phyloP scores from a whole-genome alignment of 2,113 vertebrate genomes.

The Oreochromis aureus region DNA sequence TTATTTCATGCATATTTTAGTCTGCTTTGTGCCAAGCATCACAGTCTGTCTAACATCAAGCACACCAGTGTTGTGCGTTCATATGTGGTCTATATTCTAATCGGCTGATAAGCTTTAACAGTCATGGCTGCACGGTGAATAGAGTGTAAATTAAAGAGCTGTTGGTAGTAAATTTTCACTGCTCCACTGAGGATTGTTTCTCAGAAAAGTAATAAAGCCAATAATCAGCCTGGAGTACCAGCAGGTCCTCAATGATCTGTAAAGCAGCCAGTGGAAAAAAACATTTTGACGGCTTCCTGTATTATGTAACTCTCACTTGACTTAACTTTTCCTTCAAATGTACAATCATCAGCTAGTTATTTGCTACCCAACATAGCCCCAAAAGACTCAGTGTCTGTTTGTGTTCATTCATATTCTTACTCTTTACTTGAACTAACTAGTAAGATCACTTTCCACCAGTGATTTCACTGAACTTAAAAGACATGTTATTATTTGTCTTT shows the following conservation, averaged over 20 bases:
- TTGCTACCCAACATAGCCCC: not conserved
- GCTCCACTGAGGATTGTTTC: conserved; percentile 3
- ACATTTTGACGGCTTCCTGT: not conserved
- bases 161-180: not conserved
- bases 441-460: not conserved
- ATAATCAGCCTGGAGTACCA: not conserved
- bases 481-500: not conserved
- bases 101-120: not conserved
- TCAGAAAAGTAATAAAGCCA: conserved; percentile 17
- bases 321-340: not conserved
- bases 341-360: not conserved
- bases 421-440: not conserved
- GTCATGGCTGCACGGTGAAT: not conserved
- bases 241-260: not conserved
- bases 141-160: not conserved
- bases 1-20: not conserved
- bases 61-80: not conserved
- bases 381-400: not conserved
- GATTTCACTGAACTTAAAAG: not conserved
- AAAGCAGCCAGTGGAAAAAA: conserved; percentile 27
- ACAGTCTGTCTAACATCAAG: not conserved
- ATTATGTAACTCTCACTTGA: not conserved
- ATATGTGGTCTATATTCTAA: not conserved
- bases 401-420: not conserved
- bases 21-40: not conserved